A percentile compares a stretch with the other conserved stretches of the same genome.
Evolutionary conservation across 2,888 invertebrate genomes (phyloP).

Genomic region (Orthosia cruda): DNA sequence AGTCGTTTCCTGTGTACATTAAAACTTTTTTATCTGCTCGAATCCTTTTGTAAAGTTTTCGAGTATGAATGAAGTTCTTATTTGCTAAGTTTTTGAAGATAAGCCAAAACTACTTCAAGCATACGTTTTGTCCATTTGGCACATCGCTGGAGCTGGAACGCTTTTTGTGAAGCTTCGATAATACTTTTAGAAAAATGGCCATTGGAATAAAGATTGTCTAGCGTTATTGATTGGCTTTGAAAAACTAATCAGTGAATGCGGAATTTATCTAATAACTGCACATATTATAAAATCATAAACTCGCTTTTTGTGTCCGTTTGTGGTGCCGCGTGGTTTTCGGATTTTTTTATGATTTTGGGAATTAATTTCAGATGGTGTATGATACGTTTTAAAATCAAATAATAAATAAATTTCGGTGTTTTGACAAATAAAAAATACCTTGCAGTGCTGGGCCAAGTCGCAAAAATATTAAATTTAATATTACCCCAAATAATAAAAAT

Average conservation of each 20-base stretch:
- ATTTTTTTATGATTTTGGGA: too few relatives aligned
- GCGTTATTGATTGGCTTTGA: background rate
- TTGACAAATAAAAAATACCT: background rate
- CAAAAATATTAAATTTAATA: background rate
- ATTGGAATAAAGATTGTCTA: background rate
- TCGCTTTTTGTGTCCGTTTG: background rate
- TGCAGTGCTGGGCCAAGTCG: too few relatives aligned
- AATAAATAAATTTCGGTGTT: background rate
- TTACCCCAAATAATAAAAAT: slow-evolving; percentile 21
- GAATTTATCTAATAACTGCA: background rate
- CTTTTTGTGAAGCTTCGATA: slow-evolving; percentile 17
- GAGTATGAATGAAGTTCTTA: slow-evolving; percentile 65
- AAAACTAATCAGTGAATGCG: background rate
- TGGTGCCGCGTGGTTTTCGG: background rate
- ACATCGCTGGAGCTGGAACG: slow-evolving; percentile 23
- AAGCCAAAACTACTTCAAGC: slow-evolving; percentile 64
- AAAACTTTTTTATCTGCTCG: slow-evolving; percentile 71
- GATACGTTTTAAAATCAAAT: too few relatives aligned
- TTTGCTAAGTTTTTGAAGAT: slow-evolving; percentile 68
- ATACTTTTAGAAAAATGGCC: slow-evolving; percentile 5
- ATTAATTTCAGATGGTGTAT: too few relatives aligned
- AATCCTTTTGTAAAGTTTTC: slow-evolving; percentile 63
- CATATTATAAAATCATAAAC: too few relatives aligned
- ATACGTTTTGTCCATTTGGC: slow-evolving; percentile 58
- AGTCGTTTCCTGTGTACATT: slow-evolving; percentile 71